Conservation (phyloP, 2,888 invertebrate species). For the Melitaea athalia region DNA sequence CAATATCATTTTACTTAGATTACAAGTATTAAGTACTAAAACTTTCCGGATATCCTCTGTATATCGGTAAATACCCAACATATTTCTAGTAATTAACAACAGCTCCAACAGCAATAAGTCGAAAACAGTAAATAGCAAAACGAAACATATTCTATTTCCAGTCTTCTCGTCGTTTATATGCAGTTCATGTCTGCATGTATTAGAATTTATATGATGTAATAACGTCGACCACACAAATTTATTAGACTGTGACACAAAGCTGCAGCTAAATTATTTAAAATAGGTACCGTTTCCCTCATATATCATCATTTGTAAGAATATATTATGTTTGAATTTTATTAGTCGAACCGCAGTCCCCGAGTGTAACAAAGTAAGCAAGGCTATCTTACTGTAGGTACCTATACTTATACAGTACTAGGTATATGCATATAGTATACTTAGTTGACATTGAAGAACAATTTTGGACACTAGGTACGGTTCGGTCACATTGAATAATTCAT, state of each 20-base stretch:
- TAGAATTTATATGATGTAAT: constrained; percentile 41
- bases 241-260: constrained; percentile 36
- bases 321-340: constrained; percentile 25
- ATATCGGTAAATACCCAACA: too few relatives aligned
- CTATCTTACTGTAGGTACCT: neutral
- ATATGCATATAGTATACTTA: neutral
- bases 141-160: constrained; percentile 22
- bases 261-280: constrained; percentile 38
- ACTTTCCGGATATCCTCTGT: too few relatives aligned
- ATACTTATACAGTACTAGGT: neutral
- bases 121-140: constrained; percentile 15
- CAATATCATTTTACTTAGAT: too few relatives aligned
- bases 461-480: too few relatives aligned
- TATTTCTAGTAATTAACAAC: constrained; percentile 5
- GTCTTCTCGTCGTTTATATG: constrained; percentile 18
- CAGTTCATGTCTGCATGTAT: constrained; percentile 34
- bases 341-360: neutral
- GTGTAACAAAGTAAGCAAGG: neutral
- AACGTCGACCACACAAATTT: constrained; percentile 35
- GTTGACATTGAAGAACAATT: too few relatives aligned
- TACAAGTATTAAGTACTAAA: too few relatives aligned
- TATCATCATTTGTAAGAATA: constrained; percentile 33
- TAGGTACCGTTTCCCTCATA: constrained; percentile 32
- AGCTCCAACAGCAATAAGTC: constrained; percentile 9
- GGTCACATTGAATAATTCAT: too few relatives aligned